Evolutionary conservation across 2,888 invertebrate genomes (phyloP).

Genomic region (Adineta ricciae): DNA sequence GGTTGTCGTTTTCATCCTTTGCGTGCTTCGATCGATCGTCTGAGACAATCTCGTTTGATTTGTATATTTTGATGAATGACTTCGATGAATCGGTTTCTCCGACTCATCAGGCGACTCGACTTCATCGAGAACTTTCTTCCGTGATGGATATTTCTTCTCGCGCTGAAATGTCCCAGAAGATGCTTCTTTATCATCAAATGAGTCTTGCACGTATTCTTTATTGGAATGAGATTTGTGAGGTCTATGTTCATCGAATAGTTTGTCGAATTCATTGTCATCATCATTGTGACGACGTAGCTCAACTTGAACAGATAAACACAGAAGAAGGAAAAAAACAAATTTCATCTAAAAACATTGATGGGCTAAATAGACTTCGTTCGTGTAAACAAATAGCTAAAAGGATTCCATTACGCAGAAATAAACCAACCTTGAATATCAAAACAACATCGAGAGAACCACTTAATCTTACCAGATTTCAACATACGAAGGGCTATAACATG

Average conservation of each 20-base stretch:
- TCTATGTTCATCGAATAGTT: background rate
- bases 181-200: background rate
- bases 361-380: too few species aligned
- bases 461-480: too few species aligned
- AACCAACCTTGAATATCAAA: too few species aligned
- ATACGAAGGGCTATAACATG: too few species aligned
- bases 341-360: background rate
- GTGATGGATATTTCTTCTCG: background rate
- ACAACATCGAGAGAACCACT: too few species aligned
- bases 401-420: too few species aligned
- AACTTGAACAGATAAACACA: background rate
- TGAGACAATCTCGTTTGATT: background rate
- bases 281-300: background rate
- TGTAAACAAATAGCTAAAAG: too few species aligned
- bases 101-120: background rate
- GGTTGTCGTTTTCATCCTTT: background rate
- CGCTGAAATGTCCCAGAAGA: background rate
- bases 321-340: background rate
- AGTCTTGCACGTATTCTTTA: background rate
- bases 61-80: background rate
- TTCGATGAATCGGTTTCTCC: background rate
- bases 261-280: background rate
- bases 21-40: background rate
- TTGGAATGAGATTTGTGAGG: background rate
- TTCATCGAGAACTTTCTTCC: background rate